Evolutionary conservation across 2,888 invertebrate genomes (phyloP).

Genomic region (Megalurothrips usitatus): DNA sequence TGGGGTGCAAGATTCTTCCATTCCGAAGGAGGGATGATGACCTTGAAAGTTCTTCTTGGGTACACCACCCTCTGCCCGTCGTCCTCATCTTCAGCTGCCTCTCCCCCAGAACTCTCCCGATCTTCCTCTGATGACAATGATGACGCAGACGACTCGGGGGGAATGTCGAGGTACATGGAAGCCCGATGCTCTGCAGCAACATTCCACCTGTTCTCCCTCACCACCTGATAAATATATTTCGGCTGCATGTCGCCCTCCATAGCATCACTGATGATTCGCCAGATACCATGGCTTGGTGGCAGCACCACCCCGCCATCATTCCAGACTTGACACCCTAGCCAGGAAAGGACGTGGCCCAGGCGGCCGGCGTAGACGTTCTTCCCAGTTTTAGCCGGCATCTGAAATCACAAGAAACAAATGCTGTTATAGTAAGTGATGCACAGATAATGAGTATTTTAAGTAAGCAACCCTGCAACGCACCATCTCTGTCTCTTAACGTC

Average conservation of each 20-base stretch:
- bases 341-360: not conserved
- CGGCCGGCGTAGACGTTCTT: not conserved
- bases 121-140: no score
- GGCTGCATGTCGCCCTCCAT: not conserved
- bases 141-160: no score
- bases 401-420: not conserved
- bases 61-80: no score
- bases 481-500: no score
- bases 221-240: not conserved
- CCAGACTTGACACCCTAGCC: not conserved
- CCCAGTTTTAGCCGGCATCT: not conserved
- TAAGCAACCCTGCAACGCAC: no score
- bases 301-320: not conserved
- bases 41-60: no score
- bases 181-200: not conserved
- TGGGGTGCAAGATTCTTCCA: not conserved
- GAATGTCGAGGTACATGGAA: no score
- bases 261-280: not conserved
- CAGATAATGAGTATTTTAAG: no score
- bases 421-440: no score
- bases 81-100: no score
- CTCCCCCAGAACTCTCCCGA: no score
- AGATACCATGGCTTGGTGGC: not conserved
- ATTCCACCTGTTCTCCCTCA: not conserved
- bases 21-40: not conserved